phyloP scores from a whole-genome alignment of 2,113 vertebrate genomes.

The Canis aureus region DNA sequence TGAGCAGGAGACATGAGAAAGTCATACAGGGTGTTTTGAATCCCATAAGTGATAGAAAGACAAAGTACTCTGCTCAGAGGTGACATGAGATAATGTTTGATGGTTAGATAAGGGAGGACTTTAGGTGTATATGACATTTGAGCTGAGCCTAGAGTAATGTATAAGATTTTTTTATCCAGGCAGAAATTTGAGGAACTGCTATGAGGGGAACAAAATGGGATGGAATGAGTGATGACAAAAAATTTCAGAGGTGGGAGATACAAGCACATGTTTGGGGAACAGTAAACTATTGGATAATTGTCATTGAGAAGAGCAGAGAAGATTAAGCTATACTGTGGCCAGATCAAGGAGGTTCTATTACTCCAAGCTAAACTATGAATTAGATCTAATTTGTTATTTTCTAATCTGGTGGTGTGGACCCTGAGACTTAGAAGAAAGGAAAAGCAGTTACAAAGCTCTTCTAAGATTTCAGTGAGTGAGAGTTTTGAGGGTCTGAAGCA shows the following conservation, averaged over 20 bases:
- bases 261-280: not conserved
- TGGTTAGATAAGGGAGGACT: not conserved
- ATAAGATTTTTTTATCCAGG: not conserved
- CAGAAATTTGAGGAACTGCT: not conserved
- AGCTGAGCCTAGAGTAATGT: not conserved
- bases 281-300: not conserved
- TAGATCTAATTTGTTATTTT: not conserved
- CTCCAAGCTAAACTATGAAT: not conserved
- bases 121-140: not conserved
- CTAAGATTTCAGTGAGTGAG: not conserved
- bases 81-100: not conserved
- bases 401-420: not conserved
- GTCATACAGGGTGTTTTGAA: not conserved
- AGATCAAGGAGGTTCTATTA: not conserved
- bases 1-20: not conserved
- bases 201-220: not conserved
- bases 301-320: not conserved
- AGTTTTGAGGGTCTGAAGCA: not conserved
- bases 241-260: not conserved
- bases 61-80: not conserved
- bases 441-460: not conserved
- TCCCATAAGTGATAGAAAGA: not conserved
- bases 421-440: not conserved
- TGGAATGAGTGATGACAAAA: not conserved
- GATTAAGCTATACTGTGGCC: not conserved